These are phyloP conservation scores for Cyclina sinensis DNA, from an alignment of 1,140 invertebrate species.

Conservation along the genomic window DNA sequence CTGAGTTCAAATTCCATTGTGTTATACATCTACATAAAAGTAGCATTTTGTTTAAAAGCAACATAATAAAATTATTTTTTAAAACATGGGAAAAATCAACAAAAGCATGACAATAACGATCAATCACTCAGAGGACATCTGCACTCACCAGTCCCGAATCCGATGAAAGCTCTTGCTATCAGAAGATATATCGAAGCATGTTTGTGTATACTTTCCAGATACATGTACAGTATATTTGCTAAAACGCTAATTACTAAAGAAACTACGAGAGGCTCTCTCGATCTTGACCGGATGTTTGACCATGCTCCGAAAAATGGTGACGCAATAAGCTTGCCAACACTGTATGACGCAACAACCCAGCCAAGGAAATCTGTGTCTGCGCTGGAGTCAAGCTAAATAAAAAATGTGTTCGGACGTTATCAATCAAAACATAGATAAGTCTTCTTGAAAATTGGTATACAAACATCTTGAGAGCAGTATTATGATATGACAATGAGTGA, in stretches of 20 bases:
- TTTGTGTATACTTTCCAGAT: slow-evolving; percentile 90
- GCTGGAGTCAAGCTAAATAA: slow-evolving; percentile 91
- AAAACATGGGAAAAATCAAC: too few relatives aligned
- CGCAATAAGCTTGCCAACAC: slow-evolving; percentile 95
- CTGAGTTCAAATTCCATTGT: too few relatives aligned
- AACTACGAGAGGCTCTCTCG: slow-evolving; percentile 91
- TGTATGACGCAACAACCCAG: slow-evolving; percentile 94
- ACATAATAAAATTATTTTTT: too few relatives aligned
- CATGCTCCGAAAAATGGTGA: slow-evolving; percentile 95
- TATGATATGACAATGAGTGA: too few relatives aligned
- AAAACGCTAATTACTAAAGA: slow-evolving; percentile 92
- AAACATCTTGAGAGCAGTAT: too few relatives aligned
- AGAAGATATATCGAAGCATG: slow-evolving; percentile 92
- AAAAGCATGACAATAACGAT: too few relatives aligned
- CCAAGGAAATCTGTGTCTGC: slow-evolving; percentile 94
- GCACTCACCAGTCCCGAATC: slow-evolving; percentile 93
- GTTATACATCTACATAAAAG: too few relatives aligned
- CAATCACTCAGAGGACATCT: too few relatives aligned
- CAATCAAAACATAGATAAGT: too few relatives aligned
- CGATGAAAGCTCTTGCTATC: slow-evolving; percentile 92
- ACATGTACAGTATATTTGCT: slow-evolving; percentile 93
- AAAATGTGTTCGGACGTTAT: too few relatives aligned
- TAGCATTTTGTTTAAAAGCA: too few relatives aligned
- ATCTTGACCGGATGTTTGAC: slow-evolving; percentile 92
- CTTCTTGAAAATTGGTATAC: too few relatives aligned